phyloP scores from a whole-genome alignment of 2,888 invertebrate species.

The Tenthredo mesomela region DNA sequence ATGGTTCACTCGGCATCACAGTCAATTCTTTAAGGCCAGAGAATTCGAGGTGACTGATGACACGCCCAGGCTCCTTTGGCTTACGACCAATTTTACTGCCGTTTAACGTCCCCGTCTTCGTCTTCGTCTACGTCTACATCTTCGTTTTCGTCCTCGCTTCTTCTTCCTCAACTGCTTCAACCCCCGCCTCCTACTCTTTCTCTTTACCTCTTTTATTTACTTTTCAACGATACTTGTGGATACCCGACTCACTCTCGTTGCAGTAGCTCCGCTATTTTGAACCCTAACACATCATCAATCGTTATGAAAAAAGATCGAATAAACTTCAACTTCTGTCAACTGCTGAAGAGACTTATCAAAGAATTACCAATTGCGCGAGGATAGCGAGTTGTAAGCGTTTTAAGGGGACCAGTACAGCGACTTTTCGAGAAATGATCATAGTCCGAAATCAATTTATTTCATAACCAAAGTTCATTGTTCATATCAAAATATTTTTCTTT shows the following conservation, averaged over 20 bases:
- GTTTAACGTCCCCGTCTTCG: slow-evolving; percentile 25
- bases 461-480: no score
- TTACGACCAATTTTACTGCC: slow-evolving; percentile 37
- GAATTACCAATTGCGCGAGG: neutral
- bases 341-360: neutral
- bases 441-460: no score
- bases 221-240: slow-evolving; percentile 7
- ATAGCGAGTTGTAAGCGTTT: neutral
- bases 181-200: neutral
- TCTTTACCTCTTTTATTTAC: slow-evolving; percentile 4
- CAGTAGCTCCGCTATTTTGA: neutral
- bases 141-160: neutral
- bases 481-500: no score
- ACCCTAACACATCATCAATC: slow-evolving; percentile 18
- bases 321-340: neutral
- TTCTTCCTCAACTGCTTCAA: neutral
- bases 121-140: neutral
- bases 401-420: no score
- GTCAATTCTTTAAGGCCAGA: slow-evolving; percentile 11
- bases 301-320: neutral
- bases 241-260: neutral
- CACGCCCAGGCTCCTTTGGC: slow-evolving; percentile 21
- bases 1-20: slow-evolving; percentile 25
- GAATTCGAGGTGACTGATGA: slow-evolving; percentile 38
- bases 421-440: no score